These are phyloP conservation scores for Gobiocypris rarus DNA, from an alignment of 2,113 vertebrate species.

Conservation along the genomic window DNA sequence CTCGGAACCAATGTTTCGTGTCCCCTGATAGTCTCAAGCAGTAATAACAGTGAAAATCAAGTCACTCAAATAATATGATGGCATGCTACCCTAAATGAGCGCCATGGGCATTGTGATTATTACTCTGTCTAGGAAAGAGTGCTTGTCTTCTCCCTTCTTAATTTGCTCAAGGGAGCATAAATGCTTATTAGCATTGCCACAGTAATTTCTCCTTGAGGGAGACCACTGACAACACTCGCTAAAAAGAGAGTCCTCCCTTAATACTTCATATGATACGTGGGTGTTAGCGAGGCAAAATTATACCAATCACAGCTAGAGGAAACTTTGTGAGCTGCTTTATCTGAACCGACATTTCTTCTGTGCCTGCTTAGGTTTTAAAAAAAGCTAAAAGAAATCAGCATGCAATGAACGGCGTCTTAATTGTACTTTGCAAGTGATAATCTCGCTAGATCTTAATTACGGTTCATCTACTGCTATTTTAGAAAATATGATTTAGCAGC, in stretches of 20 bases:
- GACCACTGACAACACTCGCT: constrained; percentile 34
- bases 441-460: constrained; percentile 27
- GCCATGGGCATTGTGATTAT: constrained; percentile 16
- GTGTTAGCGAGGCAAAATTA: background rate
- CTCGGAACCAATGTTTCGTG: background rate
- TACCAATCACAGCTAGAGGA: constrained; percentile 3
- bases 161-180: constrained; percentile 44
- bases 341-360: background rate
- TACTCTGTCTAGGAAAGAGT: constrained; percentile 41
- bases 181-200: constrained; percentile 47
- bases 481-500: constrained; percentile 29
- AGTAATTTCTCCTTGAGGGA: constrained; percentile 42
- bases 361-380: background rate
- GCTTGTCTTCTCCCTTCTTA: constrained; percentile 37
- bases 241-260: constrained; percentile 26
- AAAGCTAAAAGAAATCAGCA: background rate
- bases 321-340: background rate
- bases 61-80: constrained; percentile 23
- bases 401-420: background rate
- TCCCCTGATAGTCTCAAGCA: background rate
- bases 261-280: constrained; percentile 26
- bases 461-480: constrained; percentile 11
- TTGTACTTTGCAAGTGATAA: constrained; percentile 16
- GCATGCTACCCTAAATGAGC: constrained; percentile 11
- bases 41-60: constrained; percentile 19